Conservation (phyloP, 2,797 vertebrate genomes). For the Pseudomugil tenellus region DNA sequence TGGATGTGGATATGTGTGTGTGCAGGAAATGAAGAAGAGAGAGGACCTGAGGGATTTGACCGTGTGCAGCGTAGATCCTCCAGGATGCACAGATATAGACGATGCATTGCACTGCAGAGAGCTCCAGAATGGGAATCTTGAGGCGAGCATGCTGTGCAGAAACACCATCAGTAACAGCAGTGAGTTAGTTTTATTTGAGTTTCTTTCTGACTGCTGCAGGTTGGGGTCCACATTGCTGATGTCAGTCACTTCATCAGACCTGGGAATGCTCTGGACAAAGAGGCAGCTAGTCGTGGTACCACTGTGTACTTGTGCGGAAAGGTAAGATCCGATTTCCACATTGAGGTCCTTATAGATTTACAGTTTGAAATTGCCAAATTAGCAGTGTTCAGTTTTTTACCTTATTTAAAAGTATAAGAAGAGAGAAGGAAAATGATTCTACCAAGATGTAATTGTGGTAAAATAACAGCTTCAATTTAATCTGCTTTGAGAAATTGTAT, state of each 20-base stretch:
- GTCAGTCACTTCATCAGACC: slow-evolving; percentile 98
- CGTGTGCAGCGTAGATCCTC: slow-evolving; percentile 97
- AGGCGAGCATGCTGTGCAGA: slow-evolving; percentile 76
- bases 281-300: slow-evolving; percentile 93
- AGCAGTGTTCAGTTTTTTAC: neutral
- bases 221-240: slow-evolving; percentile 97
- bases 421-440: neutral
- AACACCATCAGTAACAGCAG: neutral
- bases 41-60: slow-evolving; percentile 88
- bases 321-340: slow-evolving; percentile 69
- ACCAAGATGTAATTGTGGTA: too few relatives aligned
- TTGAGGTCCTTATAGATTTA: neutral
- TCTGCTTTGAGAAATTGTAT: neutral
- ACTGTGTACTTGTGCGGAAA: slow-evolving; percentile 98
- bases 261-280: slow-evolving; percentile 94
- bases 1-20: slow-evolving; percentile 5
- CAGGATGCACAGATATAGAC: slow-evolving; percentile 97
- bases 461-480: neutral
- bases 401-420: neutral
- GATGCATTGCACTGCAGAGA: slow-evolving; percentile 93
- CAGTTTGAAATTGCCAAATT: neutral
- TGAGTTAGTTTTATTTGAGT: neutral
- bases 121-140: slow-evolving; percentile 90
- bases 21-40: slow-evolving; percentile 89
- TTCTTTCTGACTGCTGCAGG: slow-evolving; percentile 72